Conservation (phyloP, 1,140 invertebrate genomes). For the Mercenaria mercenaria region DNA sequence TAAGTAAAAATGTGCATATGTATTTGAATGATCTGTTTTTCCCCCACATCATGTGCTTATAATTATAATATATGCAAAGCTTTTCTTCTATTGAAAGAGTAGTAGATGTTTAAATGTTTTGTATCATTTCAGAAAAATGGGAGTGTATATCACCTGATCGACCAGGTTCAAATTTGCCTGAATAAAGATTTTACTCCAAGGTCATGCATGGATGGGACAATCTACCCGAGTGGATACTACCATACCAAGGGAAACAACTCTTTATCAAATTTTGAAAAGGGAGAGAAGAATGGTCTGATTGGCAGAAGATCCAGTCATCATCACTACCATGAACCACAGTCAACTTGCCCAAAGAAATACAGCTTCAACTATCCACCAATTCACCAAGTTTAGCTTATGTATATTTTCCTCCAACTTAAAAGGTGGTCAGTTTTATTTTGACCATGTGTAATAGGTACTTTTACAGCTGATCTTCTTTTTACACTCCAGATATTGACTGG, state of each 20-base stretch:
- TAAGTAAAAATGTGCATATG: no score
- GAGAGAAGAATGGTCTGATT: conserved; percentile 15
- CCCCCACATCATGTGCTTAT: no score
- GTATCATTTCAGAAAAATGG: conserved; percentile 42
- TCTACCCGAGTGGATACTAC: neutral
- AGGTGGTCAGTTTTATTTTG: no score
- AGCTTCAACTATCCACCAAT: conserved; percentile 46
- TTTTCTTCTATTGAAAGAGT: no score
- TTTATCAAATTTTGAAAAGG: neutral
- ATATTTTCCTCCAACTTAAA: no score
- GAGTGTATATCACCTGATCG: neutral
- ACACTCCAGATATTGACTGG: no score
- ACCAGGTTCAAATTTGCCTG: conserved; percentile 35
- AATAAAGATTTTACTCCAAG: conserved; percentile 45
- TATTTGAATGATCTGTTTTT: no score
- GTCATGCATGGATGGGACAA: neutral
- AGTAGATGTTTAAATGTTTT: no score
- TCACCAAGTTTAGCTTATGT: neutral
- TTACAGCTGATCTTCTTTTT: no score
- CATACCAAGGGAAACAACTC: neutral
- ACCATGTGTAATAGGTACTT: no score
- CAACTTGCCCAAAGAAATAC: conserved; percentile 36
- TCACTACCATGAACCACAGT: neutral
- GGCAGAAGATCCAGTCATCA: neutral
- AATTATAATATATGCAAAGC: no score